Percentiles rank a stretch among this genome's conserved stretches.
Evolutionary conservation across 2,113 vertebrate genomes (phyloP).

Genomic region (Kryptolebias marmoratus): DNA sequence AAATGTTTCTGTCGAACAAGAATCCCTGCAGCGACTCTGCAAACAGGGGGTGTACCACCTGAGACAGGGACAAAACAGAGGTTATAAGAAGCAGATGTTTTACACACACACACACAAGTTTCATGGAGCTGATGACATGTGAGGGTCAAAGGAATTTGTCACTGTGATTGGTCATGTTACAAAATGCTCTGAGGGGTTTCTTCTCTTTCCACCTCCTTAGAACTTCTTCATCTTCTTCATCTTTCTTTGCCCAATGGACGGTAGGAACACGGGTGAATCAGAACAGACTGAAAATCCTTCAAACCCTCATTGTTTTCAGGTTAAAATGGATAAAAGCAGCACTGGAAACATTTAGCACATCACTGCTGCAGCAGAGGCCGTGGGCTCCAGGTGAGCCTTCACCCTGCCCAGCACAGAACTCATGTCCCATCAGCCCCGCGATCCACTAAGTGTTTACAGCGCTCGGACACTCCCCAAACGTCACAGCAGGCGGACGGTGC

Average conservation of each 20-base stretch:
- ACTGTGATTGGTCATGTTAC: slow-evolving; percentile 50
- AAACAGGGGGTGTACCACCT: slow-evolving; percentile 18
- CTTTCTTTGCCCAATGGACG: background rate
- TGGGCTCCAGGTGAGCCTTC: slow-evolving; percentile 43
- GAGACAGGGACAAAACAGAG: slow-evolving; percentile 26
- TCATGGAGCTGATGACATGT: slow-evolving; percentile 59
- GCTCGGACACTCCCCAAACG: slow-evolving; percentile 58
- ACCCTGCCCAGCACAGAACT: slow-evolving; percentile 28
- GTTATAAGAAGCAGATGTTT: slow-evolving; percentile 67
- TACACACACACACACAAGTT: slow-evolving; percentile 30
- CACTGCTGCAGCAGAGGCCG: background rate
- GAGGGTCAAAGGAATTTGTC: slow-evolving; percentile 65
- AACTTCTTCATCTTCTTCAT: background rate
- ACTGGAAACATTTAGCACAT: slow-evolving; percentile 43
- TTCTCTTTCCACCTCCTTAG: background rate
- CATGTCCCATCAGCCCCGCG: slow-evolving; percentile 49
- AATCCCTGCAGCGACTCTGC: slow-evolving; percentile 4
- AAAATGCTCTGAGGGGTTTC: slow-evolving; percentile 23
- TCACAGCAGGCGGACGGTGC: slow-evolving; percentile 45
- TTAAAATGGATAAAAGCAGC: background rate
- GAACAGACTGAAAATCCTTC: background rate
- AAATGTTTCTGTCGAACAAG: slow-evolving; percentile 4
- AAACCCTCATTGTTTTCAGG: background rate
- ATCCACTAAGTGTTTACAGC: slow-evolving; percentile 49
- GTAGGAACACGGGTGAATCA: background rate